Evolutionary conservation across 2,797 vertebrate species (phyloP).

Genomic region (Macropodus opercularis): DNA sequence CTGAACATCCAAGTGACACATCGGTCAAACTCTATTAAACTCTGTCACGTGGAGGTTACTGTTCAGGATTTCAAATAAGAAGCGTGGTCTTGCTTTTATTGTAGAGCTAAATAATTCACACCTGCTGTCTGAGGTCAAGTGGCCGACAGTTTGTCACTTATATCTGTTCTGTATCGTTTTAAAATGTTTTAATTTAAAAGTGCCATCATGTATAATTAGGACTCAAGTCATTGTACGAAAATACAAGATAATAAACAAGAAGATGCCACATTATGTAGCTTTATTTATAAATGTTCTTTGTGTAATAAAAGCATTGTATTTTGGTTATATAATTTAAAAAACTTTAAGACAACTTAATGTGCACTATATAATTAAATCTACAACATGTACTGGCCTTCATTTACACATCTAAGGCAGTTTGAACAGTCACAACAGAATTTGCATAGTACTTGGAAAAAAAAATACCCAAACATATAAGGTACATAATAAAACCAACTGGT

Average conservation of each 20-base stretch:
- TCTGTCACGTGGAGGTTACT: not conserved
- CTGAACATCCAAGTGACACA: not conserved
- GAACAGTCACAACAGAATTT: conserved; percentile 34
- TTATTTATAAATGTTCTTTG: conserved; percentile 55
- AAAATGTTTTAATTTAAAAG: conserved; percentile 40
- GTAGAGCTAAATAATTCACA: not conserved
- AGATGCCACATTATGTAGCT: conserved; percentile 30
- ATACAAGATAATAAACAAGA: conserved; percentile 23
- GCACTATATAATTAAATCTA: conserved; percentile 17
- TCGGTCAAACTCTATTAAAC: conserved; percentile 12
- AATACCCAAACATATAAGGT: conserved; percentile 20
- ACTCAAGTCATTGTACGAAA: conserved; percentile 24
- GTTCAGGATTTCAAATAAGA: conserved; percentile 5
- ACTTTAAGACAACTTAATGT: not conserved
- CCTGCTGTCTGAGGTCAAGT: not conserved
- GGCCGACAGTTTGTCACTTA: conserved; percentile 23
- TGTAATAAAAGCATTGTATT: conserved; percentile 13
- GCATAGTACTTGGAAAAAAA: conserved; percentile 46
- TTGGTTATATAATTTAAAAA: conserved; percentile 28
- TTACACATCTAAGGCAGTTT: conserved; percentile 7
- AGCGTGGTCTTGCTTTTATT: not conserved
- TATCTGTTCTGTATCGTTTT: conserved; percentile 13
- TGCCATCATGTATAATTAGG: conserved; percentile 34
- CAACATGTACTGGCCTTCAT: conserved; percentile 3
- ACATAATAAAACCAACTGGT: conserved; percentile 10